Evolutionary conservation across 2,113 vertebrate species (phyloP).

Genomic region (Laticauda colubrina): DNA sequence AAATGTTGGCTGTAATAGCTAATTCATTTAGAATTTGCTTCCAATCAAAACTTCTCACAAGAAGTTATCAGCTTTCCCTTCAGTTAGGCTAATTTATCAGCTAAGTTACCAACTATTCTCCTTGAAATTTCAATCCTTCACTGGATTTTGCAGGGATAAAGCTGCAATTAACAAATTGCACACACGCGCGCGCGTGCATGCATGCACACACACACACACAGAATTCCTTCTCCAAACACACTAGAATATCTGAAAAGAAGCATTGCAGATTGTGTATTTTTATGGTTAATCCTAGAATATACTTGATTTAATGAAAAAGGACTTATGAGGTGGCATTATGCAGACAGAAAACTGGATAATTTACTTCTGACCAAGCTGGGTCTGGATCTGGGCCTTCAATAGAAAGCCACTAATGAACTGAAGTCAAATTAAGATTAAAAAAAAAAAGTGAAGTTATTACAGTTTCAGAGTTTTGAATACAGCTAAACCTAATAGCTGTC

Average conservation of each 20-base stretch:
- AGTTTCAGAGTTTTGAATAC: background rate
- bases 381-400: background rate
- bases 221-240: background rate
- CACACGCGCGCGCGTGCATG: accelerated
- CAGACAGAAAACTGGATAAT: background rate
- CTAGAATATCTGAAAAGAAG: background rate
- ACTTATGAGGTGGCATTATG: background rate
- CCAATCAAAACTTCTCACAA: background rate
- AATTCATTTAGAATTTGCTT: background rate
- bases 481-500: background rate
- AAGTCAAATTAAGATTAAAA: background rate
- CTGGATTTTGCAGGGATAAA: background rate
- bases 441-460: background rate
- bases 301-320: background rate
- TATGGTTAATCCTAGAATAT: background rate
- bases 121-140: background rate
- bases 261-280: background rate
- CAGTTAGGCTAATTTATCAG: background rate
- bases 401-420: background rate
- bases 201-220: background rate
- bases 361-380: background rate
- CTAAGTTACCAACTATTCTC: background rate
- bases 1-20: background rate
- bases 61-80: too few relatives aligned
- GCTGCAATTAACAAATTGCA: background rate